Evolutionary conservation across 2,888 invertebrate species (phyloP).

Genomic region (Tubulanus polymorphus): DNA sequence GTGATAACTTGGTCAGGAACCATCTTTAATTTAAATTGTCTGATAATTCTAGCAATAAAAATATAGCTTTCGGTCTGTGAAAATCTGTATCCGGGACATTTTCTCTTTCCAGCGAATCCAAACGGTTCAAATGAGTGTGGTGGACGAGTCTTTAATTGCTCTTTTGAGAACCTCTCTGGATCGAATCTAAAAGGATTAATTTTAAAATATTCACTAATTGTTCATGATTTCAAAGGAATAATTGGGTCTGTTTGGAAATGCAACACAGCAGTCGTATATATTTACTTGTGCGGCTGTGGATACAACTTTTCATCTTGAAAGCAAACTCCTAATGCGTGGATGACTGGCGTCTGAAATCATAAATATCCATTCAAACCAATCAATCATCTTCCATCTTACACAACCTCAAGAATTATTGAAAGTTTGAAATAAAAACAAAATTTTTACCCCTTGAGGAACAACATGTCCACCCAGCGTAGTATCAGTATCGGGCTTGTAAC

Average conservation of each 20-base stretch:
- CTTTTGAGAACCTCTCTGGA: constrained; percentile 42
- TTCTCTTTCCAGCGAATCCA: constrained; percentile 51
- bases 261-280: too few relatives aligned
- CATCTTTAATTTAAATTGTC: constrained; percentile 39
- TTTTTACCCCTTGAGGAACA: constrained; percentile 47
- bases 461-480: constrained; percentile 50
- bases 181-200: constrained; percentile 40
- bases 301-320: constrained; percentile 40
- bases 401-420: too few relatives aligned
- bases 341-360: constrained; percentile 49
- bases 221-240: background rate
- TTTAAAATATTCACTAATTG: constrained; percentile 2
- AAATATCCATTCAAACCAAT: too few relatives aligned
- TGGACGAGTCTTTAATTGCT: constrained; percentile 29
- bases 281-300: constrained; percentile 45
- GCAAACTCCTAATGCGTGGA: constrained; percentile 51
- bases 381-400: too few relatives aligned
- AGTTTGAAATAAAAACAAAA: too few relatives aligned
- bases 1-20: constrained; percentile 46
- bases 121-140: constrained; percentile 46
- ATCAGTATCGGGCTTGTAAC: constrained; percentile 43
- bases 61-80: constrained; percentile 36
- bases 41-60: constrained; percentile 34
- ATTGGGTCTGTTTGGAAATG: too few relatives aligned
- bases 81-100: constrained; percentile 39